A percentile compares a stretch with the other conserved stretches of the same genome.
Conservation (phyloP, 2,797 vertebrate species). For the Artibeus jamaicensis region DNA sequence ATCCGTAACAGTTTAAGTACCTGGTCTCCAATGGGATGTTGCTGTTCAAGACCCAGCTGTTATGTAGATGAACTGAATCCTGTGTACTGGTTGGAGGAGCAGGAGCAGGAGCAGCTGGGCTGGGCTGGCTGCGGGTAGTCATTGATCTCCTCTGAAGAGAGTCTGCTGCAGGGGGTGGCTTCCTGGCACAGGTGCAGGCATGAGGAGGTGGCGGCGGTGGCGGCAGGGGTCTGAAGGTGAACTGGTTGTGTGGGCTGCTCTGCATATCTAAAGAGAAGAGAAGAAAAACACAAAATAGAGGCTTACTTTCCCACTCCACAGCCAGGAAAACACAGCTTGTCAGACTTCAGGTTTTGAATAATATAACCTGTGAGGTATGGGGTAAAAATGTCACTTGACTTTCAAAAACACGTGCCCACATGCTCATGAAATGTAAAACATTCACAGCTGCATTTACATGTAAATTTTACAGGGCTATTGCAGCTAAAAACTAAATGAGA, state of each 20-base stretch:
- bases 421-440: constrained; percentile 53
- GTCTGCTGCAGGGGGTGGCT: constrained; percentile 88
- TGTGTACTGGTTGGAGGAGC: constrained; percentile 84
- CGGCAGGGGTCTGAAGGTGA: constrained; percentile 94
- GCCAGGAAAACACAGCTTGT: background rate
- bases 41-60: constrained; percentile 98
- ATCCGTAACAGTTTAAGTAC: constrained; percentile 79
- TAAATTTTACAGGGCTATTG: constrained; percentile 44
- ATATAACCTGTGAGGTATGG: constrained; percentile 10
- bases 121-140: constrained; percentile 93
- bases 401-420: constrained; percentile 48
- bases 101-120: constrained; percentile 87
- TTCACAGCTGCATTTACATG: constrained; percentile 54
- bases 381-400: constrained; percentile 64
- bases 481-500: constrained; percentile 67
- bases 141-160: constrained; percentile 94
- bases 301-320: constrained; percentile 21
- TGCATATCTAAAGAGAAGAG: constrained; percentile 87
- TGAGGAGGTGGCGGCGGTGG: constrained; percentile 92
- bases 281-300: constrained; percentile 42
- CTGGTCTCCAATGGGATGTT: constrained; percentile 98
- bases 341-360: constrained; percentile 53
- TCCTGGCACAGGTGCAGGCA: constrained; percentile 93
- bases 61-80: constrained; percentile 91
- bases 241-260: constrained; percentile 93